Evolutionary conservation across 2,888 invertebrate genomes (phyloP), one percentile per base, ranked within the genome.

Genomic region (Agonum fuliginosum): DNA sequence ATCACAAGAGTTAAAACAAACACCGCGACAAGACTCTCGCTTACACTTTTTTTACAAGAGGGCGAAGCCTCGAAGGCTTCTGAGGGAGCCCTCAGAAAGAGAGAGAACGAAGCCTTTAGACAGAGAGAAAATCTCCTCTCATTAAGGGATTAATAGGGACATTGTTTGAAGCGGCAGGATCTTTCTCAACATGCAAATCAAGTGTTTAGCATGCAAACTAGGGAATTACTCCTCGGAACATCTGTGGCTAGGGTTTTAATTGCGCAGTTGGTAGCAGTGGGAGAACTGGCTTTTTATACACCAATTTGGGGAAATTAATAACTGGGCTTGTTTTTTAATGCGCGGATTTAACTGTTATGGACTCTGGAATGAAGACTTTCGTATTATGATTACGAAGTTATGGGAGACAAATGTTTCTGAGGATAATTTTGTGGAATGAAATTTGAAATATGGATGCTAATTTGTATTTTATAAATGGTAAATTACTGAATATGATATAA

Each of bases 131-230:
- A 5, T 30, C 17, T 30, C 17, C 27, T 80, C 84, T 86, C 85
- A 85, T 86, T 85, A 84, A 83, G 81, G 84, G 83, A 86, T 86
- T 86, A 86, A 86, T 86, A 85, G 85, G 85, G 85, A 86, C 85
- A 86, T 85, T 86, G 86, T 86, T 86, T 85, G 85, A 85, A 83
- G 83, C 82, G 81, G 82, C 82, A 82, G 83, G 84, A 82, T 58
- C 54, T 67, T 67, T 75, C 67, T 67, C 58, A 62, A 85, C 85
- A 86, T 86, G 86, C 84, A 86, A 86, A 86, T 86, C 85, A 85
- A 85, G 84, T 85, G 84, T 85, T 86, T 86, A 85, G 82, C 85
- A 86, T 86, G 86, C 85, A 86, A 86, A 86, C 85, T 84, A 83
- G 85, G 83, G 83, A 86, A 86, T 86, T 85, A 85, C 84, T 84